Conservation (phyloP, 2,797 vertebrate species). For the Pterois miles region DNA sequence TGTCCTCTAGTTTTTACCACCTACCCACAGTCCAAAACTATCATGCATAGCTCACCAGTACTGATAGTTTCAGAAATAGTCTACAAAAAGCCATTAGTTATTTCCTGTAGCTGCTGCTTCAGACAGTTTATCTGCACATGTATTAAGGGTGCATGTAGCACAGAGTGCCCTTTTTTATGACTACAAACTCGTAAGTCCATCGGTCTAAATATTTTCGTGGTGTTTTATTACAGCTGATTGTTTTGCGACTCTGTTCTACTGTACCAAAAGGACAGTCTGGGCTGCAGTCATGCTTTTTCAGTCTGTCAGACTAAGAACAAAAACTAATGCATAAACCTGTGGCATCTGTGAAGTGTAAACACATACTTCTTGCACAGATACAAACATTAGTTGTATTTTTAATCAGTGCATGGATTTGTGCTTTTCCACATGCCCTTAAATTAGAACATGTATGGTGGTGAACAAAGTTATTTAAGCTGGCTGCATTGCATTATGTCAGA, state of each 20-base stretch:
- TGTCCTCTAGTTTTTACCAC: constrained; percentile 15
- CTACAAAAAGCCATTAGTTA: neutral
- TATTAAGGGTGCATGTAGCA: neutral
- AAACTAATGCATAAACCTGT: neutral
- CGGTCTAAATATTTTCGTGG: neutral
- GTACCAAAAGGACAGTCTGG: neutral
- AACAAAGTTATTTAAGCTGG: neutral
- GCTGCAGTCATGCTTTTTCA: neutral
- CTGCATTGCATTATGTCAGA: neutral
- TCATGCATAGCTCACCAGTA: neutral
- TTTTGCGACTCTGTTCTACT: neutral
- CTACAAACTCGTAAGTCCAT: constrained; percentile 1
- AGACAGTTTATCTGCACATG: constrained; percentile 9
- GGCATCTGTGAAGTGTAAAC: neutral
- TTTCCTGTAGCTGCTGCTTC: neutral
- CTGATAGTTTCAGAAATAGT: neutral
- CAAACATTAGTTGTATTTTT: neutral
- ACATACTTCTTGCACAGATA: neutral
- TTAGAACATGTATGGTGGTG: neutral
- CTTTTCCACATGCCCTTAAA: neutral
- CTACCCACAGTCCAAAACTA: neutral
- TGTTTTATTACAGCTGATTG: neutral
- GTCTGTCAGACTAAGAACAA: neutral
- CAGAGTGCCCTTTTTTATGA: neutral
- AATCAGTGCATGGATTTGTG: neutral